These are phyloP conservation scores for Paguma larvata DNA, from an alignment of 2,797 vertebrate genomes.

Conservation along the genomic window DNA sequence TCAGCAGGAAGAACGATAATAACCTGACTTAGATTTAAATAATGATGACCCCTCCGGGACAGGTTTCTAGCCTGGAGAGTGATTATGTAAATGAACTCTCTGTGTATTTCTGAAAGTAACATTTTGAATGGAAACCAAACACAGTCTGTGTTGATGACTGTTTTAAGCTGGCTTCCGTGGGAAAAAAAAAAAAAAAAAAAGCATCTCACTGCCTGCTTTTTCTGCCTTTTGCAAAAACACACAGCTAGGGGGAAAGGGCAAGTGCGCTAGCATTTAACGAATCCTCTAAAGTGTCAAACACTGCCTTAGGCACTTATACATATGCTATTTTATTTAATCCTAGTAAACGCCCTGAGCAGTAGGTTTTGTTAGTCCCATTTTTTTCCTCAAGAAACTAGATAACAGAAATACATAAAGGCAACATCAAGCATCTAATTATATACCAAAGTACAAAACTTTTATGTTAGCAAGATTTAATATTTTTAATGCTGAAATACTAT, in stretches of 20 bases:
- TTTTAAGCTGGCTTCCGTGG: constrained; percentile 60
- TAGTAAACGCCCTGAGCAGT: background rate
- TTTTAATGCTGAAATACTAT: background rate
- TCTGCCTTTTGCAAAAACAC: constrained; percentile 59
- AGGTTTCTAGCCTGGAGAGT: constrained; percentile 69
- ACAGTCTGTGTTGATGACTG: constrained; percentile 60
- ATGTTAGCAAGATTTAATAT: background rate
- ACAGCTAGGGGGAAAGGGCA: constrained; percentile 71
- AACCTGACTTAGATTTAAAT: constrained; percentile 79
- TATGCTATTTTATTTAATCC: constrained; percentile 66
- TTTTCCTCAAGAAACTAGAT: background rate
- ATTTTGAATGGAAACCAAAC: constrained; percentile 66
- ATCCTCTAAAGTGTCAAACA: constrained; percentile 23
- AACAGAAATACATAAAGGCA: background rate
- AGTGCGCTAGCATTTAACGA: constrained; percentile 57
- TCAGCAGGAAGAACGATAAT: constrained; percentile 57
- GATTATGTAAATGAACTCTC: constrained; percentile 73
- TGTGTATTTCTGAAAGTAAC: constrained; percentile 70
- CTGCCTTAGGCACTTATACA: constrained; percentile 50
- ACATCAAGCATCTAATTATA: background rate
- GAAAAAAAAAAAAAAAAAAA: background rate
- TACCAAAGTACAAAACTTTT: background rate
- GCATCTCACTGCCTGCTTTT: constrained; percentile 17
- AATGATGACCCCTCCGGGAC: constrained; percentile 77
- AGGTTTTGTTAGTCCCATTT: background rate